Evolutionary conservation across 2,797 vertebrate genomes (phyloP).

Genomic region (Pipistrellus pygmaeus): DNA sequence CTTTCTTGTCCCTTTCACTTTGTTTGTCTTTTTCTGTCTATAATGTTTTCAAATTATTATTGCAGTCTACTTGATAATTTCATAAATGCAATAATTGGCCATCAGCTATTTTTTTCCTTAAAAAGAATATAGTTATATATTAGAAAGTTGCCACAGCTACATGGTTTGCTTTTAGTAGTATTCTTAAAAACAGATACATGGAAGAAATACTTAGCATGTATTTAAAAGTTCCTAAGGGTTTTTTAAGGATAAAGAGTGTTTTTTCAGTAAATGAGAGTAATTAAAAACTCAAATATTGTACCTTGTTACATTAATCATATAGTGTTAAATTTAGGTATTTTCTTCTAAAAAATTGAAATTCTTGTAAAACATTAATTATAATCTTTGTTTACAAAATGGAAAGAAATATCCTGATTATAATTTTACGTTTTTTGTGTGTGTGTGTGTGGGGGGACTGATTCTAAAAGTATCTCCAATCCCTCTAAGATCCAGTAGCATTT

Average conservation of each 20-base stretch:
- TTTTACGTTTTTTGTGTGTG: not conserved
- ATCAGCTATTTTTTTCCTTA: slow-evolving; percentile 80
- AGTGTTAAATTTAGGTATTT: slow-evolving; percentile 23
- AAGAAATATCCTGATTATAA: not conserved
- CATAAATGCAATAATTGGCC: slow-evolving; percentile 79
- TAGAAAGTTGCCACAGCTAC: slow-evolving; percentile 75
- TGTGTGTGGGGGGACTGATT: not conserved
- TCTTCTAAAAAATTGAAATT: slow-evolving; percentile 13
- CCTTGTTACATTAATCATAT: slow-evolving; percentile 9
- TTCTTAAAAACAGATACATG: slow-evolving; percentile 69
- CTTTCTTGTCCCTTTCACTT: slow-evolving; percentile 50
- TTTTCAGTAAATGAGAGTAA: slow-evolving; percentile 18
- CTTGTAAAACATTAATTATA: slow-evolving; percentile 41
- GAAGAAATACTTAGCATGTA: not conserved
- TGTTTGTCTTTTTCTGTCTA: slow-evolving; percentile 35
- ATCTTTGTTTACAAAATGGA: slow-evolving; percentile 9
- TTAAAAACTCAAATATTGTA: not conserved
- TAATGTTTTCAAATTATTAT: slow-evolving; percentile 68
- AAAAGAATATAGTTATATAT: slow-evolving; percentile 72
- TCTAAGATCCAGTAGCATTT: slow-evolving; percentile 11
- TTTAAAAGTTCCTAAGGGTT: slow-evolving; percentile 44
- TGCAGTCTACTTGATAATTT: slow-evolving; percentile 73
- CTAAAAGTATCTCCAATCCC: not conserved
- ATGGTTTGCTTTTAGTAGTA: slow-evolving; percentile 66
- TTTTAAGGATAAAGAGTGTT: slow-evolving; percentile 10